Evolutionary conservation across 2,113 vertebrate species (phyloP), one percentile per base, ranked within the genome.

Genomic region (western clawed frog (Xenopus tropicalis)): DNA sequence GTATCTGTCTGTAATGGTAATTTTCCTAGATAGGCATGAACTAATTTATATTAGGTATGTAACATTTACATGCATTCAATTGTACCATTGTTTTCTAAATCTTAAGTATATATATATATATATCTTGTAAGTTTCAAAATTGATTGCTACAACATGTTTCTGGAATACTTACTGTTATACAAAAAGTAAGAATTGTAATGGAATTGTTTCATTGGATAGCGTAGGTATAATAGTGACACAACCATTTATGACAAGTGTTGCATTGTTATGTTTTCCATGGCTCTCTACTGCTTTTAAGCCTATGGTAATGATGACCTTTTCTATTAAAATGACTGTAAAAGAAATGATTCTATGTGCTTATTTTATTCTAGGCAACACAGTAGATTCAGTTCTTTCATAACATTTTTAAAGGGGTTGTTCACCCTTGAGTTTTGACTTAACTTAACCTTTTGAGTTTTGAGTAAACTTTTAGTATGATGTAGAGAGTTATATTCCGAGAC

Each of bases 21-120:
- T 87, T 90, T 89, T 85, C 83, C 87, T 87, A 88, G 86, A 87
- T 86, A 88, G 87, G 90, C 90, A 91, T 91, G 90, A 69, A 78
- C 85, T 90, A 81, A 87, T 91, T 76, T 76, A 91, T 90, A 86
- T 85, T 86, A 86, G 83, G 85, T 90, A 87, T 86, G 86, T 84
- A 86, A 89, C 86, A 91, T 87, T 88, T 86, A 85, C 86, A 88
- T 88, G 80, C 72, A 81, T 85, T 90, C 70, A 86, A 81, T 84
- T 88, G 83, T 88, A 86, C 86, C 88, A 88, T 90, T 82, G 84
- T 87, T 82, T 84, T 86, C 84, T 83, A 82, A 78, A 82, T 83
- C 80, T 37, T 37, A 4, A 37, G 6, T 37, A 37, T 37, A 37
- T 37, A 37, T 37, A 37, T 2, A 37, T 37, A 37, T 37, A 37